Evolutionary conservation across 1,140 invertebrate genomes (phyloP), one percentile per base, ranked within the genome.

Genomic region (Drosophila insularis): DNA sequence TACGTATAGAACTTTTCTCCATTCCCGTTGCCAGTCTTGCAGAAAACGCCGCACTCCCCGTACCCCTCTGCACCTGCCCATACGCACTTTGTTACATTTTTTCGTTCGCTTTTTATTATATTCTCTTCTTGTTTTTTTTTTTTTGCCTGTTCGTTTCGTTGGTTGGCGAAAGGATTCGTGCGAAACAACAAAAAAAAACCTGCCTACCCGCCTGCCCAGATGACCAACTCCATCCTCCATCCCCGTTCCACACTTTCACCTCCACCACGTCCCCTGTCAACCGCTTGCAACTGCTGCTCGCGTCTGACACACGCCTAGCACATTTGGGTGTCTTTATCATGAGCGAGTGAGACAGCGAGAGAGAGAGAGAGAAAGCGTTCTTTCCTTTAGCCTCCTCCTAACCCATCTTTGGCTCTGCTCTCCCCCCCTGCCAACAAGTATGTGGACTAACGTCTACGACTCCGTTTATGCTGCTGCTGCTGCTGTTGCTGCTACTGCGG

Each of bases 271-370:
- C 46, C 32, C 55, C 43, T 50, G 43, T 50, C 43, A 50, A 50
- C 43, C 17, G 19, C 43, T 50, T 50, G 43, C 43, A 50, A 50
- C 43, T 50, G 43, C 43, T 50, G 43, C 43, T 50, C 43, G 43
- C 14, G 27, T 65, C 62, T 71, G 80, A 63, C 78, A 85, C 78
- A 86, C 68, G 82, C 78, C 82, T 87, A 79, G 82, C 81, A 86
- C 81, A 87, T 80, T 87, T 75, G 75, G 81, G 78, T 81, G 81
- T 87, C 82, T 86, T 86, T 86, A 86, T 86, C 78, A 74, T 64
- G 27, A 63, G 11, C 6, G 27, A 35, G 13, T 17, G 11, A 35
- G 37, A 35, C 10, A 31, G 43, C 61, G 43, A 61, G 40, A 60
- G 31, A 35, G 13, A 31, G 11, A 35, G 54, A 21, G 19, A 32